These are phyloP conservation scores for Brassicogethes aeneus DNA, from an alignment of 2,888 invertebrate genomes.

Conservation along the genomic window DNA sequence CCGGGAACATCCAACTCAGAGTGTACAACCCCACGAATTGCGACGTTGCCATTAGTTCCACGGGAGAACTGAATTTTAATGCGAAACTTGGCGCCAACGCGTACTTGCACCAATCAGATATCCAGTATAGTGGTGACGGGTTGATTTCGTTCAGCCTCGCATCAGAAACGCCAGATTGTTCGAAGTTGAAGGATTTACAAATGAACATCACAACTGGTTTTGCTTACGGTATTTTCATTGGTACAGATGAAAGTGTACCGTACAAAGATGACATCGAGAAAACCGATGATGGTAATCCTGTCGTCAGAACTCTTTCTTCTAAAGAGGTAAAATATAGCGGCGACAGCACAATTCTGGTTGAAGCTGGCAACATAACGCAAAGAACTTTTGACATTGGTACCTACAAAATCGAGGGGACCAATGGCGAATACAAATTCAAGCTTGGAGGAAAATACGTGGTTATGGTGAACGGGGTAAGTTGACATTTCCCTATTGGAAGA, in stretches of 20 bases:
- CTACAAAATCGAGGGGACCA: conserved; percentile 12
- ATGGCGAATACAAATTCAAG: conserved; percentile 34
- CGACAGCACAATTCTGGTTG: conserved; percentile 1
- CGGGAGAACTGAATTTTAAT: too few species aligned
- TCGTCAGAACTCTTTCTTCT: conserved; percentile 12
- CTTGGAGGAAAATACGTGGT: conserved; percentile 57
- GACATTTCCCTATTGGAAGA: too few species aligned
- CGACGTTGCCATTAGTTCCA: conserved; percentile 3
- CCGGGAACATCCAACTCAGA: conserved; percentile 54
- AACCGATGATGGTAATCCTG: conserved; percentile 49
- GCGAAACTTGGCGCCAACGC: too few species aligned
- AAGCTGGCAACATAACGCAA: conserved; percentile 10
- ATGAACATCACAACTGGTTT: conserved; percentile 12
- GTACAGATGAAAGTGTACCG: conserved; percentile 10
- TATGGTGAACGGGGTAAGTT: conserved; percentile 9
- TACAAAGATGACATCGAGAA: conserved; percentile 42
- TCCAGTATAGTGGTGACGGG: neutral
- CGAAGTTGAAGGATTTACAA: conserved; percentile 1
- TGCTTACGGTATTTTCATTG: conserved; percentile 20
- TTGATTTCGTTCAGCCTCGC: conserved; percentile 27
- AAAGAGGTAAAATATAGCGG: neutral
- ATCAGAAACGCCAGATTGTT: conserved; percentile 48
- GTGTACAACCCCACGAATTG: conserved; percentile 62
- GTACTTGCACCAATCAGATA: neutral
- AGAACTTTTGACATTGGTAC: conserved; percentile 12